Evolutionary conservation across 37 sponge, comb jelly and placozoan species (phyloP), one percentile per base, ranked within the genome.

Genomic region (Sycon ciliatum): DNA sequence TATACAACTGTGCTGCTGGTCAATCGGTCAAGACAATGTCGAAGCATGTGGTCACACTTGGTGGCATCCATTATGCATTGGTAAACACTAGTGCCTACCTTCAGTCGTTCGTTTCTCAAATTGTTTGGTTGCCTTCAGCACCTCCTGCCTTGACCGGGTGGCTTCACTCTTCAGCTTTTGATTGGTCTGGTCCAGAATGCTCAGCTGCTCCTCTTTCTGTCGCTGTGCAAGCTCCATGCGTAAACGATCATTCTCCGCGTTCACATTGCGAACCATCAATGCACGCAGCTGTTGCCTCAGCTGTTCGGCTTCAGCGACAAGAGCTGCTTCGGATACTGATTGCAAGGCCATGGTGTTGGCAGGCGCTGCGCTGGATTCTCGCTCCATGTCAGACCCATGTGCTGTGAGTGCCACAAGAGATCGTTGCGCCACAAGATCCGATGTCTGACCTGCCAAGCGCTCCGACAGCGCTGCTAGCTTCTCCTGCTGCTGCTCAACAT

Each of bases 51-150:
- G n/a, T n/a, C n/a, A n/a, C n/a, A n/a, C n/a, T n/a, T n/a, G n/a
- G n/a, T n/a, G n/a, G n/a, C n/a, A n/a, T n/a, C n/a, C n/a, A n/a
- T n/a, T n/a, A n/a, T n/a, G n/a, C n/a, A n/a, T n/a, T n/a, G n/a
- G n/a, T n/a, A n/a, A n/a, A n/a, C n/a, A n/a, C n/a, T 26, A 32
- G 13, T 26, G 34, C 60, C 23, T 72, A 83, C 84, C 79, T 49
- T 89, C 89, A 34, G 28, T 68, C 30, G 82, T 89, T 54, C 76
- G 78, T 65, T 57, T 78, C 34, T 89, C 89, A 81, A 84, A 89
- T 57, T 84, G 90, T 39, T 81, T 72, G 35, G 85, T 36, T 0
- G 90, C 71, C 58, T 60, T 69, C 0, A 80, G 64, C 56, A 83
- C 78, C 29, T 82, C 54, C 32, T 75, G 67, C 22, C 75, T 55